Conservation (phyloP, 2,797 vertebrate species). For the Acrocephalus scirpaceus region DNA sequence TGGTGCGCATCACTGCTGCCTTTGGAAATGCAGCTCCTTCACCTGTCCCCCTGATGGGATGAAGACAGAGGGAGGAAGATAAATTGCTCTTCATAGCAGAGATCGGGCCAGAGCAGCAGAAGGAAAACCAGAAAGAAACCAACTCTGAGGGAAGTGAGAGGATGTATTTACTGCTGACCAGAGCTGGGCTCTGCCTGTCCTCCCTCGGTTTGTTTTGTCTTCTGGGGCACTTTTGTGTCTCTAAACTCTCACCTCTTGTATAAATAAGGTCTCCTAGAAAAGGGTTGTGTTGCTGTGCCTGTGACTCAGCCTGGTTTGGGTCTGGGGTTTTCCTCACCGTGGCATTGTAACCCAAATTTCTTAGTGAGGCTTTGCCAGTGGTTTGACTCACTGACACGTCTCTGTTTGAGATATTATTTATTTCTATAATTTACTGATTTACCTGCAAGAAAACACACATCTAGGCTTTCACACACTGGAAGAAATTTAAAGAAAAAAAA, state of each 20-base stretch:
- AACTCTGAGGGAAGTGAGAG: neutral
- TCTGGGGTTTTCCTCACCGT: neutral
- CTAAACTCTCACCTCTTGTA: slow-evolving; percentile 10
- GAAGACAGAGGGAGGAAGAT: slow-evolving; percentile 55
- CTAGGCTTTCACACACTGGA: neutral
- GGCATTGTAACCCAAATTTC: neutral
- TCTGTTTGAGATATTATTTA: neutral
- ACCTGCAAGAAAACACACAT: neutral
- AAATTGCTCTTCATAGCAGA: slow-evolving; percentile 56
- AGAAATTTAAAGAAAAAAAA: neutral
- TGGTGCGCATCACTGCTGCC: slow-evolving; percentile 57
- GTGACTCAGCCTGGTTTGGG: slow-evolving; percentile 16
- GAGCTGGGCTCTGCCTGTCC: neutral
- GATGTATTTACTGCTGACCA: neutral
- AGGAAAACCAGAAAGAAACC: neutral
- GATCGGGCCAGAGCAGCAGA: slow-evolving; percentile 14
- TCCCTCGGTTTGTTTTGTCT: neutral
- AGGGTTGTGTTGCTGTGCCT: neutral
- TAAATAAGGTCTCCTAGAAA: slow-evolving; percentile 12
- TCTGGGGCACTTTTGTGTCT: neutral
- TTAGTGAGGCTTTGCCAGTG: neutral
- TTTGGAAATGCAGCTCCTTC: slow-evolving; percentile 48
- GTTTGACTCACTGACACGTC: neutral
- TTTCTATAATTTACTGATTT: neutral
- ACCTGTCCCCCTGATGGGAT: slow-evolving; percentile 55